Conservation (phyloP, 2,113 vertebrate species). For the Gyps fulvus region DNA sequence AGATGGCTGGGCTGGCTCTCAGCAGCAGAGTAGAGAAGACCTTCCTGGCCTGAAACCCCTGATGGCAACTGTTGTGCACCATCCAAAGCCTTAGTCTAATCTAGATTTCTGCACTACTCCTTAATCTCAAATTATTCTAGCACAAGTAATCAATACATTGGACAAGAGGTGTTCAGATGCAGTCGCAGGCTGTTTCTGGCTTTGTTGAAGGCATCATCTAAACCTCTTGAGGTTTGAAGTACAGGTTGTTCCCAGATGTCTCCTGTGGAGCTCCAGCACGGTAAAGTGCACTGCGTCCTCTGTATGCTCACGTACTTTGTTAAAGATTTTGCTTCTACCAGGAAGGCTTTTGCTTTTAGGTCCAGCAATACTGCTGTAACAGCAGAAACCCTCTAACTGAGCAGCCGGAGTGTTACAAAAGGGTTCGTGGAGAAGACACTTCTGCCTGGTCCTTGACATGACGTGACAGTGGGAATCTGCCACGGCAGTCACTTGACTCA, state of each 20-base stretch:
- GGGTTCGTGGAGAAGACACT: neutral
- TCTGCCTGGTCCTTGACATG: neutral
- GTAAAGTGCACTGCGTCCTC: neutral
- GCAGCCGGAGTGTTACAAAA: neutral
- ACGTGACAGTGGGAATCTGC: neutral
- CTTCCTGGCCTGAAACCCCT: neutral
- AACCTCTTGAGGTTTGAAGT: neutral
- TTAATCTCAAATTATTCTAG: neutral
- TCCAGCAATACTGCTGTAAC: too few relatives aligned
- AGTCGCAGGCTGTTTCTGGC: neutral
- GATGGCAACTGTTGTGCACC: neutral
- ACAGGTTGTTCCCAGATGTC: neutral
- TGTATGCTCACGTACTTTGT: accelerated
- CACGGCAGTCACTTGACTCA: accelerated
- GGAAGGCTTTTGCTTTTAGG: neutral
- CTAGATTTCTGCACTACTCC: neutral
- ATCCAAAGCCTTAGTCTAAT: neutral
- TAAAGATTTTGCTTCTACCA: neutral
- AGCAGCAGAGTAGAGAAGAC: neutral
- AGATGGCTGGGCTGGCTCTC: neutral
- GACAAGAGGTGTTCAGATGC: neutral
- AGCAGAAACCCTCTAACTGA: neutral
- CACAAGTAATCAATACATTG: accelerated
- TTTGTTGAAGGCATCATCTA: neutral
- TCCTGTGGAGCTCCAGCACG: neutral